These are phyloP conservation scores for Monarcha castaneiventris DNA, from an alignment of 2,113 vertebrate species.

Conservation along the genomic window DNA sequence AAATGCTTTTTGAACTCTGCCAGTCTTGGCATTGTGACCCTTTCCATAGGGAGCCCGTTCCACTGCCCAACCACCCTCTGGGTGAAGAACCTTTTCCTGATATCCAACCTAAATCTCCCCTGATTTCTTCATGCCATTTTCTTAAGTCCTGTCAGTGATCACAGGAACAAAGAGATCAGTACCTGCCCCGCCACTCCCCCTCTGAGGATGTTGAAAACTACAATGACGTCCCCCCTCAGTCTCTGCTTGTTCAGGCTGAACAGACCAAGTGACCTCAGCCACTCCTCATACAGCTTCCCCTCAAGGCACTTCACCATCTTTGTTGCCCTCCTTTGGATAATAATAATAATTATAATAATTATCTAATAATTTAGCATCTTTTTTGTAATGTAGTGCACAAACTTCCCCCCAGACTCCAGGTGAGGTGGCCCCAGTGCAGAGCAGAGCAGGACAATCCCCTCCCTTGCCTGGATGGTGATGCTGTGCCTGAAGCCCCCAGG, in stretches of 20 bases:
- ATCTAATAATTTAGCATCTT: neutral
- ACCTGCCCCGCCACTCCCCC: neutral
- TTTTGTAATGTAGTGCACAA: neutral
- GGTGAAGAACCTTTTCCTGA: neutral
- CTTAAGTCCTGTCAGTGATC: neutral
- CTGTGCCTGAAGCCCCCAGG: neutral
- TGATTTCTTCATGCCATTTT: neutral
- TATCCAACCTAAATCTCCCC: neutral
- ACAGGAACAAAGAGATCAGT: neutral
- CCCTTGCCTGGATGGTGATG: accelerated
- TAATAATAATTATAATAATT: no score
- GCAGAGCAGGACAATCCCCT: neutral
- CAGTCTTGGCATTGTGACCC: no score
- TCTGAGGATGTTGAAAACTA: neutral
- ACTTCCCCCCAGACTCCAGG: accelerated
- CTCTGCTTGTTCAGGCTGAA: neutral
- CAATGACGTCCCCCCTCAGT: neutral
- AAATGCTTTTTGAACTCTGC: neutral
- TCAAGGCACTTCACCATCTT: neutral
- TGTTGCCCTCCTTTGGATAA: neutral
- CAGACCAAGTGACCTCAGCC: neutral
- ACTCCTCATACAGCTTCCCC: neutral
- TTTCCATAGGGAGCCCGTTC: neutral
- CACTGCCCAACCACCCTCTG: neutral
- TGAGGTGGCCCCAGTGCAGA: neutral